Conservation (phyloP, 2,797 vertebrate genomes). For the Mareca penelope region DNA sequence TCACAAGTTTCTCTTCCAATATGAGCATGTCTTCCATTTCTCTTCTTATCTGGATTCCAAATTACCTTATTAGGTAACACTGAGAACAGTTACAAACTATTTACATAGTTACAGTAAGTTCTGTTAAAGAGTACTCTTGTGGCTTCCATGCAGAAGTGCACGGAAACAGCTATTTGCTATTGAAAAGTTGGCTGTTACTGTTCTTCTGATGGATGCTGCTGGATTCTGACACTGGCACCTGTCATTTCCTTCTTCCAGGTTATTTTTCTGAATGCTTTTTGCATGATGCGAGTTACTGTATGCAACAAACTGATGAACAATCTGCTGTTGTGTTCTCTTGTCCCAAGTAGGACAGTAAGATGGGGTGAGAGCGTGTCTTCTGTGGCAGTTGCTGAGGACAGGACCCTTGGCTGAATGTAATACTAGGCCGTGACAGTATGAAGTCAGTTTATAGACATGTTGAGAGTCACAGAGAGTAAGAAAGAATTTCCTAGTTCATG, state of each 20-base stretch:
- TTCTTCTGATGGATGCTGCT: slow-evolving; percentile 65
- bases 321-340: not conserved
- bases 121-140: slow-evolving; percentile 20
- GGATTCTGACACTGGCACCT: slow-evolving; percentile 27
- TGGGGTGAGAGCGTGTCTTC: not conserved
- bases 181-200: slow-evolving; percentile 55
- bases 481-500: not conserved
- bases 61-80: not conserved
- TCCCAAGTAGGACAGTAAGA: not conserved
- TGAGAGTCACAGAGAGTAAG: not conserved
- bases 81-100: not conserved
- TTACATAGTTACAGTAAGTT: not conserved
- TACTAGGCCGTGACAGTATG: not conserved
- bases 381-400: not conserved
- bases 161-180: slow-evolving; percentile 49
- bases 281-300: not conserved
- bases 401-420: not conserved
- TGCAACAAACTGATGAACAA: not conserved
- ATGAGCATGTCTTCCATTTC: not conserved
- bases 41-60: not conserved
- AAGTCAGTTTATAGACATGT: not conserved
- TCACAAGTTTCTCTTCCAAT: not conserved
- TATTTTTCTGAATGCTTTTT: not conserved
- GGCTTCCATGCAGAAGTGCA: slow-evolving; percentile 58
- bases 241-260: not conserved